A percentile compares a stretch with the other conserved stretches of the same genome.
These are phyloP conservation scores for Sebastes vulpes DNA, from an alignment of 2,797 vertebrate genomes.

Conservation along the genomic window DNA sequence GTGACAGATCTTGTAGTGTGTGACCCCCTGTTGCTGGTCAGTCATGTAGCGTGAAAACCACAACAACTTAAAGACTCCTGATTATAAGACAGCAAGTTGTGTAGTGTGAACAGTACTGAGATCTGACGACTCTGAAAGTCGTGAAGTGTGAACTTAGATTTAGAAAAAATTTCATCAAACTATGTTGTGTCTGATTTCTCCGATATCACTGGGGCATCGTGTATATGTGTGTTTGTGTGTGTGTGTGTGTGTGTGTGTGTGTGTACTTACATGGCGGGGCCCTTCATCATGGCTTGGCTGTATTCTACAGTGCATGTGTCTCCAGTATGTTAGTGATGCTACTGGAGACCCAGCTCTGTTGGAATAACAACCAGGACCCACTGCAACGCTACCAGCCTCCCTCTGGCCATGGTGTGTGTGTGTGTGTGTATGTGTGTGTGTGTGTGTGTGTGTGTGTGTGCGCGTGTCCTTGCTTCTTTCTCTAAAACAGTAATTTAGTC, in stretches of 20 bases:
- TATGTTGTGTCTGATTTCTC: no score
- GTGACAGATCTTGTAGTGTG: no score
- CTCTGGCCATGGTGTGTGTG: conserved; percentile 9
- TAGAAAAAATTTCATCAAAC: no score
- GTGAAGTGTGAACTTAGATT: no score
- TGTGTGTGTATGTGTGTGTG: conserved; percentile 12
- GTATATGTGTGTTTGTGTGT: not conserved
- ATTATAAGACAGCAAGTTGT: no score
- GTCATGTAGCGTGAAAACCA: no score
- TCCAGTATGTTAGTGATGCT: conserved; percentile 94
- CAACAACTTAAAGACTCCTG: no score
- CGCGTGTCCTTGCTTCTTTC: not conserved
- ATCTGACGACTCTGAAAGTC: no score
- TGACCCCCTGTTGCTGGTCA: no score
- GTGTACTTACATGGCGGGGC: conserved; percentile 2
- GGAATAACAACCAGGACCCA: conserved; percentile 95
- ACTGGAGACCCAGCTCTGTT: conserved; percentile 98
- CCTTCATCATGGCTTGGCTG: conserved; percentile 87
- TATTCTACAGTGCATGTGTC: conserved; percentile 99
- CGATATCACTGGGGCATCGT: no score
- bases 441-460: conserved; percentile 7
- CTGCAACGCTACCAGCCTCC: conserved; percentile 53
- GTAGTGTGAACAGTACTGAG: no score
- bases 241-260: not conserved
- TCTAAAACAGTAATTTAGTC: not conserved